Conservation (phyloP, 2,797 vertebrate genomes). For the Selene dorsalis region DNA sequence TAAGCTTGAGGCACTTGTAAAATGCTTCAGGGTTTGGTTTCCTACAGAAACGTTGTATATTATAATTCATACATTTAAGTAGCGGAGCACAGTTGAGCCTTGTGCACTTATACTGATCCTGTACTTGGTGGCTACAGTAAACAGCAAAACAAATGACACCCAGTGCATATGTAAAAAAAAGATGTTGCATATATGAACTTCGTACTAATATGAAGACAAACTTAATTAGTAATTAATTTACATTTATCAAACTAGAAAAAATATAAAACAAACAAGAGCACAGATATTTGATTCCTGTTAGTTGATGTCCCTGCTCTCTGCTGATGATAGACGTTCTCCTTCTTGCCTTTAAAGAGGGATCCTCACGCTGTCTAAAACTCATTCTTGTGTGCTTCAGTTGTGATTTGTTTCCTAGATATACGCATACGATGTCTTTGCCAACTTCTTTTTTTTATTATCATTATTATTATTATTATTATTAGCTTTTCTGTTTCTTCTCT, state of each 20-base stretch:
- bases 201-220: background rate
- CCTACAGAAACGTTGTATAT: background rate
- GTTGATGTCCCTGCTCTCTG: slow-evolving; percentile 11
- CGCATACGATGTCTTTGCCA: slow-evolving; percentile 65
- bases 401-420: slow-evolving; percentile 59
- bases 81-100: slow-evolving; percentile 6
- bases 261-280: background rate
- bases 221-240: no score
- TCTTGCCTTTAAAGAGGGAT: slow-evolving; percentile 81
- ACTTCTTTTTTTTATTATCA: slow-evolving; percentile 35
- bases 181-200: background rate
- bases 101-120: background rate
- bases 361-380: slow-evolving; percentile 53
- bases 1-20: slow-evolving; percentile 18
- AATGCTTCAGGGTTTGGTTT: slow-evolving; percentile 6
- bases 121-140: slow-evolving; percentile 28
- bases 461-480: background rate
- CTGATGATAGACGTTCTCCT: background rate
- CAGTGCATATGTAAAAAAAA: background rate
- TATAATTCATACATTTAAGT: slow-evolving; percentile 31
- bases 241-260: background rate
- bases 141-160: background rate
- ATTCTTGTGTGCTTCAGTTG: slow-evolving; percentile 70
- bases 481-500: slow-evolving; percentile 54
- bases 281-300: background rate